phyloP scores from a whole-genome alignment of 2,797 vertebrate species.

The Lagocephalus sceleratus region DNA sequence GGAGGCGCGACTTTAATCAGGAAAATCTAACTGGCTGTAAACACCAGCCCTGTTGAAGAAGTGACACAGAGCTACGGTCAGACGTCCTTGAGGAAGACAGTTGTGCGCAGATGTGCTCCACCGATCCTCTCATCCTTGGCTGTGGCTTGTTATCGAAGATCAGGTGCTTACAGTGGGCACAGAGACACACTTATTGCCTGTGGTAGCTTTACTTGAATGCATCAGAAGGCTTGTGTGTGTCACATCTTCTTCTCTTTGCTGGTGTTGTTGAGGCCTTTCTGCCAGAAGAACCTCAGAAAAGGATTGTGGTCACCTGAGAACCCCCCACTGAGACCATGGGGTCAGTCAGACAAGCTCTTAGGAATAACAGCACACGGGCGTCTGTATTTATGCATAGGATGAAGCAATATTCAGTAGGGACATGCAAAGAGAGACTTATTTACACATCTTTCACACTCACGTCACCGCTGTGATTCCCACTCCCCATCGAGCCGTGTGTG shows the following conservation, averaged over 20 bases:
- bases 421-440: constrained; percentile 14
- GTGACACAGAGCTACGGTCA: not conserved
- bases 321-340: constrained; percentile 16
- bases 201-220: constrained; percentile 18
- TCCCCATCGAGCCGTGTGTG: constrained; percentile 45
- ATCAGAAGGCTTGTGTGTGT: constrained; percentile 21
- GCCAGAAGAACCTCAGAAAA: constrained; percentile 41
- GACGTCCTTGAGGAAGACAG: constrained; percentile 14
- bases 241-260: constrained; percentile 14
- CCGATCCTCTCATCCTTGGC: not conserved
- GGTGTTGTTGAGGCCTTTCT: constrained; percentile 26
- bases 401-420: not conserved
- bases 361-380: constrained; percentile 17
- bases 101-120: too few species aligned
- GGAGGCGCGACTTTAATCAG: constrained; percentile 16
- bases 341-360: not conserved
- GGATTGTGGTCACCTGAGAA: constrained; percentile 59
- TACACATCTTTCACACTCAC: constrained; percentile 37
- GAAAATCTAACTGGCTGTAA: constrained; percentile 14
- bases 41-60: not conserved
- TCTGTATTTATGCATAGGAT: constrained; percentile 12
- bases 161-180: not conserved
- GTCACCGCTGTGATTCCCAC: constrained; percentile 47
- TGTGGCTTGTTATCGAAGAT: not conserved
- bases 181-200: constrained; percentile 11